Evolutionary conservation across 2,888 invertebrate species (phyloP).

Genomic region (Cremastinae sp.): DNA sequence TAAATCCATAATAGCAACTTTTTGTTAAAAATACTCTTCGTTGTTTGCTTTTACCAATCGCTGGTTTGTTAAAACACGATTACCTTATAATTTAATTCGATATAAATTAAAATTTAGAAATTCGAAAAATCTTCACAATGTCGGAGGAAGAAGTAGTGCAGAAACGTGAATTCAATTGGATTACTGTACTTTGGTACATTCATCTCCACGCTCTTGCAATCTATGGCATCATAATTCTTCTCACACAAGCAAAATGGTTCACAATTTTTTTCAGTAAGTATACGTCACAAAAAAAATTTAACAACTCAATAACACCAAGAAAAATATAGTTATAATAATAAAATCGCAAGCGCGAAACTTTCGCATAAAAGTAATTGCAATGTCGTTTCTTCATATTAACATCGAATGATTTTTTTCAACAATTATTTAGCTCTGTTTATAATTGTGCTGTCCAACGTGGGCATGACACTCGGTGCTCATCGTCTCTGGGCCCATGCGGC

Average conservation of each 20-base stretch:
- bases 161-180: constrained; percentile 87
- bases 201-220: constrained; percentile 87
- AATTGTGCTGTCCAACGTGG: constrained; percentile 85
- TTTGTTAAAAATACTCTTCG: too few relatives aligned
- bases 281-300: neutral
- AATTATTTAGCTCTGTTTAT: constrained; percentile 81
- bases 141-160: constrained; percentile 55
- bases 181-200: constrained; percentile 87
- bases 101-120: neutral
- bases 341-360: too few relatives aligned
- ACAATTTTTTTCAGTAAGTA: constrained; percentile 85
- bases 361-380: too few relatives aligned
- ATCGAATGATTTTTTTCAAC: too few relatives aligned
- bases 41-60: too few relatives aligned
- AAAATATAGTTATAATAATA: constrained; percentile 10
- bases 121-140: constrained; percentile 55
- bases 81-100: constrained; percentile 2
- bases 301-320: neutral
- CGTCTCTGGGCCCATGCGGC: constrained; percentile 95
- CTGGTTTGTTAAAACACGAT: neutral
- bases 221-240: constrained; percentile 84
- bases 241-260: constrained; percentile 83
- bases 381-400: neutral
- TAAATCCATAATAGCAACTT: too few relatives aligned
- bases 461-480: constrained; percentile 95